Conservation (phyloP, 2,113 vertebrate species). For the Oenanthe oenanthe region DNA sequence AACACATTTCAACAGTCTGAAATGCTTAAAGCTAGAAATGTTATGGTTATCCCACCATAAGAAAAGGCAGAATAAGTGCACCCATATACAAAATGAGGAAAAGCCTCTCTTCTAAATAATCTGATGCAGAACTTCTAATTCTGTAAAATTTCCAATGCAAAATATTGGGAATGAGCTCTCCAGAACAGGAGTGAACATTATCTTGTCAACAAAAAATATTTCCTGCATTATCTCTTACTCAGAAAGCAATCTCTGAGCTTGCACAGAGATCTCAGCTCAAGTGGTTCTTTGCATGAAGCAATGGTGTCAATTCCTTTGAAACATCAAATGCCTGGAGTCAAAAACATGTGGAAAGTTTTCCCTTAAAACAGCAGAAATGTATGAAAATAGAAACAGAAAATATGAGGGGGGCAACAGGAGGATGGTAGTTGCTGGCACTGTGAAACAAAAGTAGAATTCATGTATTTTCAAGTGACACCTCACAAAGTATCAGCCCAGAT, state of each 20-base stretch:
- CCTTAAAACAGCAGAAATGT: neutral
- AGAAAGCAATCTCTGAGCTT: neutral
- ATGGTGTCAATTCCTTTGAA: neutral
- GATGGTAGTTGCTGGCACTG: neutral
- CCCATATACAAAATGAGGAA: neutral
- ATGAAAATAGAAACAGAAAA: neutral
- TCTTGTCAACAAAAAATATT: neutral
- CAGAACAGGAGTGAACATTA: neutral
- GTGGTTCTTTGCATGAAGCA: neutral
- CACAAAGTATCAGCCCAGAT: neutral
- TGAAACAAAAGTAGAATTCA: neutral
- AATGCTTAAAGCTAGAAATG: neutral
- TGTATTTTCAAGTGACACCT: neutral
- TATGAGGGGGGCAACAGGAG: neutral
- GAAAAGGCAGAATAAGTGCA: neutral
- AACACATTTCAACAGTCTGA: neutral
- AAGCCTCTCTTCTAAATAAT: neutral
- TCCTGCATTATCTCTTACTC: neutral
- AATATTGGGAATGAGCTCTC: neutral
- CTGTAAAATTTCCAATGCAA: neutral
- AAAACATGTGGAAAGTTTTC: neutral
- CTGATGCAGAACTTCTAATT: neutral
- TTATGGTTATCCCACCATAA: neutral
- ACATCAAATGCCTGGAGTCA: neutral
- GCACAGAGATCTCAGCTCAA: neutral